Evolutionary conservation across 2,888 invertebrate genomes (phyloP), one percentile per base, ranked within the genome.

Genomic region (Ichneumoninae sp.): DNA sequence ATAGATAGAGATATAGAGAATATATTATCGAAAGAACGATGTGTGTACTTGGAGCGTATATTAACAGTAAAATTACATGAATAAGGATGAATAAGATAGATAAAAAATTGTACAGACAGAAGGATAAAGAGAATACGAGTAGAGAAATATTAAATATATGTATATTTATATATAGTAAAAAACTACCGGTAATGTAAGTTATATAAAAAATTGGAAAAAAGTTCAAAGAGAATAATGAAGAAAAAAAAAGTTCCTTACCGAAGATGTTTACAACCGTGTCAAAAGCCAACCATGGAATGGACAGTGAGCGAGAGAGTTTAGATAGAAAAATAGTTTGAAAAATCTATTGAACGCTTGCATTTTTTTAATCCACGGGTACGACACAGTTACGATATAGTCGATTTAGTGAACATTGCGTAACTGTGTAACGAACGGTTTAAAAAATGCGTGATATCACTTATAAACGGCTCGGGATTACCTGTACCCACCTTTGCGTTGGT

Each of bases 71-170:
- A 83, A 83, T 30, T 84, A 85, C 84, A 82, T 82, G 74, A 82
- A 85, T 75, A 83, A 86, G 83, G 82, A 82, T 74, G 79, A 86
- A 83, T 83, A 84, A 86, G 86, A 86, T 73, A 66, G 83, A 86
- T 80, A 83, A 81, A 85, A 85, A 85, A 89, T 86, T 83, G 89
- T 76, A 91, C 74, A 88, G 87, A 90, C 88, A 88, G 80, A 89
- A 85, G 88, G 79, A 84, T 83, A 76, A 83, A 79, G 81, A 83
- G 65, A 83, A 89, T 89, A 92, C 89, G 88, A 89, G 88, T 88
- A 91, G 89, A 91, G 89, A 87, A 91, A 93, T 91, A 89, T 90
- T 83, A 74, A 89, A 91, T 89, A 83, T 75, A 85, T 85, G 30
- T 69, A 81, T 82, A 84, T 80, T 40, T 79, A 82, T 69, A 30